Base-by-base conservation (phyloP, 2,888 invertebrate species). In the Hymenopus coronatus region DNA sequence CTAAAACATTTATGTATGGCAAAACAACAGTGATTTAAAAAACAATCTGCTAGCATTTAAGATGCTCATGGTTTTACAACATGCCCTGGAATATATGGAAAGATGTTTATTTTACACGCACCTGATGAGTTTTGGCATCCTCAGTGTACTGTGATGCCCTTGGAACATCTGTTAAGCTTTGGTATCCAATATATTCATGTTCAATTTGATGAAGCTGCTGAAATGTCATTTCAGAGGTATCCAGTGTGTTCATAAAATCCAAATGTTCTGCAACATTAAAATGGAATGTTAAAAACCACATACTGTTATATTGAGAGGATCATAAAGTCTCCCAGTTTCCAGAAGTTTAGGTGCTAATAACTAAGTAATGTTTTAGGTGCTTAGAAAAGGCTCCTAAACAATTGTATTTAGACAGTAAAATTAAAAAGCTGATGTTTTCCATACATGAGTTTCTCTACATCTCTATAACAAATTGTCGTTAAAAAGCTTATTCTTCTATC, bases 121-220 rank as follows among this genome's bases (percentile, higher is more conserved):
- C 95, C 88, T 94, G 93, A 90, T 93, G 94, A 82, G 94, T 94
- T 92, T 92, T 92, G 6, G 94, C 93, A 89, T 96, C 95, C 92
- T 98, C 98, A 84, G 94, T 94, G 92, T 97, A 97, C 4, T 96
- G 95, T 84, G 96, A 94, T 2, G 97, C 96, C 91, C 97, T 96
- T 0, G 98, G 98, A 20, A 99, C 98, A 94, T 99, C 98, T 0
- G 98, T 98, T 88, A 99, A 95, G 92, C 98, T 98, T 94, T 98
- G 98, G 94, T 99, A 99, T 85, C 98, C 98, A 92, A 98, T 97
- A 92, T 98, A 98, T 92, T 98, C 97, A 93, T 98, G 97, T 92
- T 98, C 96, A 90, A 98, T 93, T 94, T 99, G 99, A 90, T 96
- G 96, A 93, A 99, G 98, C 90, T 97, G 97, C 9, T 95, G 95